A percentile compares a stretch with the other conserved stretches of the same genome.
These are phyloP conservation scores for Gorilla gorilla DNA, from an alignment of 2,113 vertebrate genomes.

Conservation along the genomic window DNA sequence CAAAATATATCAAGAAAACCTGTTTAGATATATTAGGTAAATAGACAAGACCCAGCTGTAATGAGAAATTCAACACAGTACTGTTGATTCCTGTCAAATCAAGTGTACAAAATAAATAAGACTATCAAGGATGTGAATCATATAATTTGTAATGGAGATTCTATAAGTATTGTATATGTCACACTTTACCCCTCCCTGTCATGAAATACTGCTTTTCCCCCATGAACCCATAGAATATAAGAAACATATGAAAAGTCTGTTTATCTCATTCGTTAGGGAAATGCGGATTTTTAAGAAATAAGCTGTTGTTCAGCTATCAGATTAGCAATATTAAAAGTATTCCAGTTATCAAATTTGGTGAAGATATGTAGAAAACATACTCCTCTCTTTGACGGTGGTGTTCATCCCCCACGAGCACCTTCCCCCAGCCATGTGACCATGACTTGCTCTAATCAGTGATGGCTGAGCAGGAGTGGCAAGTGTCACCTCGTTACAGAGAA, in stretches of 20 bases:
- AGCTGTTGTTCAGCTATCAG: background rate
- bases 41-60: accelerated
- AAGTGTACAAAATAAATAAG: background rate
- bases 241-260: background rate
- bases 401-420: no score
- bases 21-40: accelerated
- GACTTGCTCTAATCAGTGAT: background rate
- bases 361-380: background rate
- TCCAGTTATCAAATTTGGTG: accelerated
- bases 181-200: accelerated
- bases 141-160: accelerated
- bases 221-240: accelerated
- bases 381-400: accelerated
- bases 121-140: background rate
- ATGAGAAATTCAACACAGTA: accelerated
- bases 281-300: background rate
- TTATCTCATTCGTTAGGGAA: background rate
- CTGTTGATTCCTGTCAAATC: accelerated
- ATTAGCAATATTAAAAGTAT: background rate
- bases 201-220: no score
- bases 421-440: accelerated
- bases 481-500: background rate
- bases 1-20: background rate
- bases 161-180: accelerated
- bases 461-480: no score